phyloP scores from a whole-genome alignment of 2,797 vertebrate genomes.

The Babyrousa celebensis region DNA sequence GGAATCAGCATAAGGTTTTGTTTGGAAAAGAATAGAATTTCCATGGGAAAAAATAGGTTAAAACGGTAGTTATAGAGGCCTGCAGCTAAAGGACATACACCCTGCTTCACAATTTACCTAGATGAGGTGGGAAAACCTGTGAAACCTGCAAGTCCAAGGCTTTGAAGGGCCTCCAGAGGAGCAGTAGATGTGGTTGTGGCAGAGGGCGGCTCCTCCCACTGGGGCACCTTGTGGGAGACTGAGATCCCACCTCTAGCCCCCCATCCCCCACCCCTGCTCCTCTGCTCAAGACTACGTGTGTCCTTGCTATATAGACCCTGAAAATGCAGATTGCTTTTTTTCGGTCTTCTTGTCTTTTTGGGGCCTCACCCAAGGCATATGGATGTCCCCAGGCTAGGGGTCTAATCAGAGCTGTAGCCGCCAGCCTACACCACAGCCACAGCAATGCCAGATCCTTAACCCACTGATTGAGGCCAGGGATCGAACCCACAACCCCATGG shows the following conservation, averaged over 20 bases:
- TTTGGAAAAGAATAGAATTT: constrained; percentile 37
- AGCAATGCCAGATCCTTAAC: too few species aligned
- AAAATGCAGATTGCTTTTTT: background rate
- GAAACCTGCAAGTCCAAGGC: background rate
- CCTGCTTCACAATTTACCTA: background rate
- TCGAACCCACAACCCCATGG: too few species aligned
- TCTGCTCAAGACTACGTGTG: rapidly evolving
- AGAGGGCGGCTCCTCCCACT: background rate
- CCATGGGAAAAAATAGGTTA: background rate
- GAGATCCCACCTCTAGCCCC: too few species aligned
- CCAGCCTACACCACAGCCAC: too few species aligned
- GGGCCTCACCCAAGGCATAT: too few species aligned
- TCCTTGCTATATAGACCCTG: background rate
- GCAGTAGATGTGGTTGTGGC: background rate
- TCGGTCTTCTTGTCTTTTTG: too few species aligned
- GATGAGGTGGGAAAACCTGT: background rate
- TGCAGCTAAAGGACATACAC: background rate
- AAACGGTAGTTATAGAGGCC: background rate
- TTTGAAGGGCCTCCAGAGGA: background rate
- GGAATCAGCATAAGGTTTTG: background rate
- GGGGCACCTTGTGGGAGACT: too few species aligned
- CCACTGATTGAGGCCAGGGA: too few species aligned
- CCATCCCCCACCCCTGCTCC: too few species aligned
- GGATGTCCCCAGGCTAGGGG: too few species aligned
- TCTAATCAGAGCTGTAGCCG: too few species aligned